Evolutionary conservation across 2,797 vertebrate genomes (phyloP).

Genomic region (Nasua narica): DNA sequence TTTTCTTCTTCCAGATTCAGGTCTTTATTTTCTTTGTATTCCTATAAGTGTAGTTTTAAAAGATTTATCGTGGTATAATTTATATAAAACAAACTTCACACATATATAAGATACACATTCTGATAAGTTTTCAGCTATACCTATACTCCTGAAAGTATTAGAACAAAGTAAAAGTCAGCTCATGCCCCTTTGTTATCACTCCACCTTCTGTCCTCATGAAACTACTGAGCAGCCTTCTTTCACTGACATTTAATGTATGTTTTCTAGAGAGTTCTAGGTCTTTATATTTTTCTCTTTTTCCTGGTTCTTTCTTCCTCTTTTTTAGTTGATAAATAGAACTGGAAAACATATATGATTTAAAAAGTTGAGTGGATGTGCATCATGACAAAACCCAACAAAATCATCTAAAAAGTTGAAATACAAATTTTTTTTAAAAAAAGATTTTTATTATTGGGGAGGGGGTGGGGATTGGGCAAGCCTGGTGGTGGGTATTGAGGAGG

Average conservation of each 20-base stretch:
- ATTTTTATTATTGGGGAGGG: background rate
- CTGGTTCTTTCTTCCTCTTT: background rate
- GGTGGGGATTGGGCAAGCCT: too few relatives aligned
- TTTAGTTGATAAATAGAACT: background rate
- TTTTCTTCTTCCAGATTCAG: background rate
- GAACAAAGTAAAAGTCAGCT: background rate
- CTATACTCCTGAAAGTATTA: background rate
- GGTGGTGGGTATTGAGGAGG: too few relatives aligned
- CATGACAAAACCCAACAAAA: background rate
- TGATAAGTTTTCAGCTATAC: background rate
- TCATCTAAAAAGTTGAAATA: background rate
- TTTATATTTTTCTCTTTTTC: background rate
- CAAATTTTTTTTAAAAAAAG: background rate
- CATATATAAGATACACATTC: background rate
- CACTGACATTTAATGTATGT: background rate
- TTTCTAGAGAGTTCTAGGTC: background rate
- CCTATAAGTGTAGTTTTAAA: background rate
- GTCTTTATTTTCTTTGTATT: background rate
- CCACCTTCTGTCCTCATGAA: background rate
- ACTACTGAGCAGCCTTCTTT: background rate
- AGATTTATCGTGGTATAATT: background rate
- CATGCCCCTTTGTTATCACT: background rate
- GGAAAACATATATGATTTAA: background rate
- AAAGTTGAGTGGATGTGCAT: background rate
- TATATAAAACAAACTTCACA: background rate